A percentile compares a stretch with the other conserved stretches of the same genome.
These are phyloP conservation scores for Euura lappo DNA, from an alignment of 1,140 invertebrate species.

Conservation along the genomic window DNA sequence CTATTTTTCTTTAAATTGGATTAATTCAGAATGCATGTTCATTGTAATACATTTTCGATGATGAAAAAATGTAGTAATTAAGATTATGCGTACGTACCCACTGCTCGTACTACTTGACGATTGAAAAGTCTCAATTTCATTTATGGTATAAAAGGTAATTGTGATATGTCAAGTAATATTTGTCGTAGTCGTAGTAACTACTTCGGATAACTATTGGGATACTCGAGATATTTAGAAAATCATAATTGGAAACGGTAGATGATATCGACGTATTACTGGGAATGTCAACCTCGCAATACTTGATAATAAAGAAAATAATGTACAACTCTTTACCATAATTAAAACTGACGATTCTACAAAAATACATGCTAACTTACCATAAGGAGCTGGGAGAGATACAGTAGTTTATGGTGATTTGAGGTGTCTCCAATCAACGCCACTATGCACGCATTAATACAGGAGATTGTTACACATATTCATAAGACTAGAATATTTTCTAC, in stretches of 20 bases:
- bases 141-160: conserved; percentile 30
- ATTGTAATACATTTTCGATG: too few relatives aligned
- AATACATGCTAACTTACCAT: conserved; percentile 62
- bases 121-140: conserved; percentile 27
- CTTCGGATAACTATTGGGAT: not conserved
- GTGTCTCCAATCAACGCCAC: conserved; percentile 57
- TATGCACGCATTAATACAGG: conserved; percentile 54
- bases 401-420: conserved; percentile 64
- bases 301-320: not conserved
- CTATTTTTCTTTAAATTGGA: not conserved
- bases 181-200: not conserved
- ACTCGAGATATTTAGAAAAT: not conserved
- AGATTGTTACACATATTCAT: conserved; percentile 43
- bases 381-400: conserved; percentile 64
- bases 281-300: not conserved
- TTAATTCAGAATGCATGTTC: too few relatives aligned
- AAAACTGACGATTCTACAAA: conserved; percentile 18
- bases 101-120: conserved; percentile 34
- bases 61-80: not conserved
- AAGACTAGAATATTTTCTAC: conserved; percentile 29
- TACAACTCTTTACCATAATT: conserved; percentile 21
- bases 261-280: not conserved
- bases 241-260: not conserved
- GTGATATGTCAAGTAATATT: conserved; percentile 6
- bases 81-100: conserved; percentile 37